Conservation (phyloP, 2,888 invertebrate species). For the Crepidodera aurea region DNA sequence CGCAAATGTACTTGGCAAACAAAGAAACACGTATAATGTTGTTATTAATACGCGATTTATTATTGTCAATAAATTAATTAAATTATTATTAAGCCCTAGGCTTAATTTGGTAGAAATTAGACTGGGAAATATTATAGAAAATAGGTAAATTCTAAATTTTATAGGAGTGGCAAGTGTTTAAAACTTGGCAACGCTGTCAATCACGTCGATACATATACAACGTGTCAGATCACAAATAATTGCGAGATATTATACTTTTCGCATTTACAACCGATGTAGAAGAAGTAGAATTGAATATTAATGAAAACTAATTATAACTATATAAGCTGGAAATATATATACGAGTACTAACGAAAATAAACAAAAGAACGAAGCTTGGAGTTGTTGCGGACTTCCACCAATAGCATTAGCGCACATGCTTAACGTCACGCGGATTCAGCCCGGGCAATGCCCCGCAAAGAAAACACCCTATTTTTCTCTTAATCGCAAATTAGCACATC, state of each 20-base stretch:
- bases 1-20: conserved; percentile 5
- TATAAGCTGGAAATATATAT: background rate
- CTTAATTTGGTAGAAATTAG: background rate
- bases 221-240: conserved; percentile 41
- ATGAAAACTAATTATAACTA: background rate
- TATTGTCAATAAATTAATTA: background rate
- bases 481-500: background rate
- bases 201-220: conserved; percentile 49
- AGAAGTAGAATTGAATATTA: background rate
- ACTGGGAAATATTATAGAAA: conserved; percentile 8
- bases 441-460: conserved; percentile 52
- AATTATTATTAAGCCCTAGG: background rate
- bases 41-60: background rate
- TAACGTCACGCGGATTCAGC: conserved; percentile 54
- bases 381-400: conserved; percentile 46
- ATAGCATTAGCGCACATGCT: conserved; percentile 55
- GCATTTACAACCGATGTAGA: background rate
- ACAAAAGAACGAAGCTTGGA: conserved; percentile 45
- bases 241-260: conserved; percentile 30
- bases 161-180: conserved; percentile 49
- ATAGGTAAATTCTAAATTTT: conserved; percentile 30
- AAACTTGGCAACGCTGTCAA: conserved; percentile 50
- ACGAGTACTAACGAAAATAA: conserved; percentile 38
- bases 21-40: conserved; percentile 19
- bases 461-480: conserved; percentile 35